Percentiles rank a stretch among this genome's conserved stretches.
phyloP scores from a whole-genome alignment of 1,140 invertebrate genomes.

The Geopemphigus sp. region DNA sequence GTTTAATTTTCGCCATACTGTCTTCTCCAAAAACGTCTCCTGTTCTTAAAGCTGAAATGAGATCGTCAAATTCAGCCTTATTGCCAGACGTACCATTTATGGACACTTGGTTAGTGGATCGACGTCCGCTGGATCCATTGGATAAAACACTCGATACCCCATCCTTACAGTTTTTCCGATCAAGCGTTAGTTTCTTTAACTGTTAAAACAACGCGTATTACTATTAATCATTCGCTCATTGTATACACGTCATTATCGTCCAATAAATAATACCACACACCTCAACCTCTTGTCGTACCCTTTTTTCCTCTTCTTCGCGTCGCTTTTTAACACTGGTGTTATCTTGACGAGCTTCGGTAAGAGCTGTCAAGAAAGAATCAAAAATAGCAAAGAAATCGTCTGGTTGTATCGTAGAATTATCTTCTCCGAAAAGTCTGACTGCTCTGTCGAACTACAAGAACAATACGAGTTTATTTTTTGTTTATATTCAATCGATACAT shows the following conservation, averaged over 20 bases:
- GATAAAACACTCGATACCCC: slow-evolving; percentile 55
- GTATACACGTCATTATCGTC: background rate
- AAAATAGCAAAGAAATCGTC: slow-evolving; percentile 97
- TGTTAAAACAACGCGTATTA: slow-evolving; percentile 55
- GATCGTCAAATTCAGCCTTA: slow-evolving; percentile 93
- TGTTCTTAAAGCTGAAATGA: slow-evolving; percentile 91
- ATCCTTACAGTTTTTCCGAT: slow-evolving; percentile 74
- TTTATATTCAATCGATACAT: no score
- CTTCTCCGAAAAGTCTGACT: slow-evolving; percentile 86
- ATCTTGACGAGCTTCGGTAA: slow-evolving; percentile 83
- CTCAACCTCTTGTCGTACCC: slow-evolving; percentile 87
- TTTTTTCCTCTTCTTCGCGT: slow-evolving; percentile 88
- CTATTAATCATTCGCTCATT: background rate
- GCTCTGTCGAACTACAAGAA: slow-evolving; percentile 70
- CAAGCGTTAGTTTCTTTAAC: slow-evolving; percentile 82
- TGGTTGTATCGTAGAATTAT: slow-evolving; percentile 79
- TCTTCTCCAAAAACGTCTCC: slow-evolving; percentile 98
- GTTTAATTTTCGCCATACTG: slow-evolving; percentile 81
- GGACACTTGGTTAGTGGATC: slow-evolving; percentile 13
- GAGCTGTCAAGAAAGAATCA: slow-evolving; percentile 81
- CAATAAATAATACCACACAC: slow-evolving; percentile 56
- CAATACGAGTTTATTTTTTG: no score
- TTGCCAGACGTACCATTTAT: slow-evolving; percentile 55
- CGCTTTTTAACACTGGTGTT: slow-evolving; percentile 80
- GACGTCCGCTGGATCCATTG: slow-evolving; percentile 55